Evolutionary conservation across 2,888 invertebrate genomes (phyloP).

Genomic region (Carterocephalus palaemon): DNA sequence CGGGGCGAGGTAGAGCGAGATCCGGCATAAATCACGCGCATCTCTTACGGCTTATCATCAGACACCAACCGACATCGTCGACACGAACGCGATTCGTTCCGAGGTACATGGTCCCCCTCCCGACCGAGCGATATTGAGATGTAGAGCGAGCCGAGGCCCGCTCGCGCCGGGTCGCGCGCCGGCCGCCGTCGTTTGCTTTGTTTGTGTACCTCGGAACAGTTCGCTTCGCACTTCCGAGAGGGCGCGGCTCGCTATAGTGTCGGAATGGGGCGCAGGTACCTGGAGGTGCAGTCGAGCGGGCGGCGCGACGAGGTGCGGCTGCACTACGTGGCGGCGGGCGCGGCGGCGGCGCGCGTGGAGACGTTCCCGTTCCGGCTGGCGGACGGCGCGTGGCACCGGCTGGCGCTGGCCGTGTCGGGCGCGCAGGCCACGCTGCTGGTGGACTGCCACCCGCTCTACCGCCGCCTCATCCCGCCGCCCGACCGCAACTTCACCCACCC

Average conservation of each 20-base stretch:
- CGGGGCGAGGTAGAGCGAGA: conserved; percentile 29
- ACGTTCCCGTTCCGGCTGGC: conserved; percentile 92
- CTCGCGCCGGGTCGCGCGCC: conserved; percentile 60
- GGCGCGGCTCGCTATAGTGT: conserved; percentile 39
- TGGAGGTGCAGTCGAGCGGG: conserved; percentile 95
- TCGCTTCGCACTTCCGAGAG: conserved; percentile 54
- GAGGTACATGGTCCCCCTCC: conserved; percentile 79
- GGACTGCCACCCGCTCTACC: conserved; percentile 92
- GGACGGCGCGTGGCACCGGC: conserved; percentile 92
- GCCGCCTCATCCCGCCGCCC: conserved; percentile 86
- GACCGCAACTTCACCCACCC: conserved; percentile 87
- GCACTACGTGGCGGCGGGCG: conserved; percentile 86
- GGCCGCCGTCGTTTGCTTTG: conserved; percentile 67
- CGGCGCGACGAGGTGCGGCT: conserved; percentile 91
- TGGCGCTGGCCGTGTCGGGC: conserved; percentile 91
- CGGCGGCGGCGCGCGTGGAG: conserved; percentile 85
- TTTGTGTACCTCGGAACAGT: conserved; percentile 80
- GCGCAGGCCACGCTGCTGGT: conserved; percentile 90
- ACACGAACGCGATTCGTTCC: conserved; percentile 76
- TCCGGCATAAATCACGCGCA: conserved; percentile 54
- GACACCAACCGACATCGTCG: conserved; percentile 55
- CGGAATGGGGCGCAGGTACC: conserved; percentile 81
- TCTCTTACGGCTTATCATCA: conserved; percentile 52
- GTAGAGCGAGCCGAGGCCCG: conserved; percentile 74
- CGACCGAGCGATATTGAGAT: conserved; percentile 79